Evolutionary conservation across 1,140 invertebrate genomes (phyloP).

Genomic region (Drosophila parvula): DNA sequence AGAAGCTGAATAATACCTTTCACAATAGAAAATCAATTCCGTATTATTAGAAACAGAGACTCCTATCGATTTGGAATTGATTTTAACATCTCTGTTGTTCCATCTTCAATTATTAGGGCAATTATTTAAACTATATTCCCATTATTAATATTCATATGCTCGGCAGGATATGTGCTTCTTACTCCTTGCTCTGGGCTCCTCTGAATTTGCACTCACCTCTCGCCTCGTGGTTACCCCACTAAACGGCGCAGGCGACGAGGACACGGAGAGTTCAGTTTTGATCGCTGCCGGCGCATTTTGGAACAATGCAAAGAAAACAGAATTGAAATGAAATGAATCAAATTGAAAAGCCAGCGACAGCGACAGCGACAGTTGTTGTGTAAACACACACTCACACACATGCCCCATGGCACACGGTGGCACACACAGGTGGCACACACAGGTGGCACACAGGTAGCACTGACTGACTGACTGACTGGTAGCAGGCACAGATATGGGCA

Average conservation of each 20-base stretch:
- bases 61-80: neutral
- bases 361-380: constrained; percentile 60
- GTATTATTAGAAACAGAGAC: too few species aligned
- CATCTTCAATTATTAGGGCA: neutral
- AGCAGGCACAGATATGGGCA: constrained; percentile 27
- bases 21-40: too few species aligned
- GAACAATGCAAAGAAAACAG: constrained; percentile 55
- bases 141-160: neutral
- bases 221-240: constrained; percentile 13
- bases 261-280: constrained; percentile 22
- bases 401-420: constrained; percentile 1
- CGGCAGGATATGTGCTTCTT: neutral
- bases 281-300: constrained; percentile 35
- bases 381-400: constrained; percentile 33
- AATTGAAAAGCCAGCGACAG: constrained; percentile 71
- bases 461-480: constrained; percentile 15
- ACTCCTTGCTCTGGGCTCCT: neutral
- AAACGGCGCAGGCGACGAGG: constrained; percentile 12
- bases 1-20: too few species aligned
- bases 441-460: neutral
- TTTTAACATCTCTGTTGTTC: neutral
- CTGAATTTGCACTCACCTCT: neutral
- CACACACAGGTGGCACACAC: neutral
- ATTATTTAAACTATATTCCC: too few species aligned
- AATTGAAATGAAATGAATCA: constrained; percentile 70